Evolutionary conservation across 2,888 invertebrate species (phyloP).

Genomic region (Rambutsinella grinnellia): DNA sequence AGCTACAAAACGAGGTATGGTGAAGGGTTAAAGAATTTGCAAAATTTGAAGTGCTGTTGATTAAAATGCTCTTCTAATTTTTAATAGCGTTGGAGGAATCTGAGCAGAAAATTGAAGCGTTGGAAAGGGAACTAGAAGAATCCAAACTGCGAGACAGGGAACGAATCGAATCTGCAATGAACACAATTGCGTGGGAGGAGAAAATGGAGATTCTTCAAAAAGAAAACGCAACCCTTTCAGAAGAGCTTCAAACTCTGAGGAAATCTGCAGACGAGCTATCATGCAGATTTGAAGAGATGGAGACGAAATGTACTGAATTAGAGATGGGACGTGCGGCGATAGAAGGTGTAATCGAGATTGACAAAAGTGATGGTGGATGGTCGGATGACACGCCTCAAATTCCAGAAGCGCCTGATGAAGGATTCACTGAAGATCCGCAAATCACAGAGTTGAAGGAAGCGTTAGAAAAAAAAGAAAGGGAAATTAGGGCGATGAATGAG

Average conservation of each 20-base stretch:
- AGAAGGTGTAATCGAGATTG: constrained; percentile 35
- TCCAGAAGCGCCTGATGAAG: constrained; percentile 30
- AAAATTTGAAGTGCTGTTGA: no score
- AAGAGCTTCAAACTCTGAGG: constrained; percentile 33
- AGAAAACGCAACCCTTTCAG: constrained; percentile 69
- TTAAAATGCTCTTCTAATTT: no score
- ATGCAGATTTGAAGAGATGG: constrained; percentile 25
- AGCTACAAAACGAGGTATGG: no score
- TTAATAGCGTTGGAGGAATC: constrained; percentile 4
- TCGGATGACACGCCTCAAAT: constrained; percentile 44
- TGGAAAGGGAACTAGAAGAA: constrained; percentile 52
- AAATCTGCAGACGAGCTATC: constrained; percentile 28
- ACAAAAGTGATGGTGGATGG: constrained; percentile 49
- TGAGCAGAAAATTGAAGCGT: constrained; percentile 14
- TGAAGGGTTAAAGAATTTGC: no score
- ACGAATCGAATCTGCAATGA: constrained; percentile 39
- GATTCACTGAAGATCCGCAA: constrained; percentile 51
- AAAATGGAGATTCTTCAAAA: constrained; percentile 70
- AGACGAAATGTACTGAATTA: constrained; percentile 25
- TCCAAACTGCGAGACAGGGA: constrained; percentile 36
- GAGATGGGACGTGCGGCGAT: constrained; percentile 32
- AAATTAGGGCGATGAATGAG: constrained; percentile 14
- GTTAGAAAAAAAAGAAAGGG: constrained; percentile 31
- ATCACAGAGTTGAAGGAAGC: constrained; percentile 53
- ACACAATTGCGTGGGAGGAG: constrained; percentile 68